These are phyloP conservation scores for Parazoanthus swiftii DNA, from an alignment of 92 coral and sea anemone genomes.

Conservation along the genomic window DNA sequence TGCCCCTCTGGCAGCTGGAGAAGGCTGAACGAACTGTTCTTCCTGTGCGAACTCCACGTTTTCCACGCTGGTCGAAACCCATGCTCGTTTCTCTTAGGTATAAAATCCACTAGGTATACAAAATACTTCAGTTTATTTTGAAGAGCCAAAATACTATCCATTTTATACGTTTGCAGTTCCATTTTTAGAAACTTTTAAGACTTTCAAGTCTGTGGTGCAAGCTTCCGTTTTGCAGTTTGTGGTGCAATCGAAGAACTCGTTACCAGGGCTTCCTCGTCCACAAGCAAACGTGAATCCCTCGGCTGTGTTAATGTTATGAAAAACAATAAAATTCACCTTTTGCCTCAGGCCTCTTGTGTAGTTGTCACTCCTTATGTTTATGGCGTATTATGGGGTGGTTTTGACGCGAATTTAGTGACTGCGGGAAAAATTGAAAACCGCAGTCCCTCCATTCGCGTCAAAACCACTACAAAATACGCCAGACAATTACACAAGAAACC, in stretches of 20 bases:
- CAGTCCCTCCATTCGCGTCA: too few relatives aligned
- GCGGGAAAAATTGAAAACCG: too few relatives aligned
- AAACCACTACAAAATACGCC: too few relatives aligned
- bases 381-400: too few relatives aligned
- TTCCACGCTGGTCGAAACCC: constrained; percentile 76
- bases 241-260: constrained; percentile 28
- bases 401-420: too few relatives aligned
- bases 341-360: too few relatives aligned
- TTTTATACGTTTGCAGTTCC: constrained; percentile 20
- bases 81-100: constrained; percentile 16
- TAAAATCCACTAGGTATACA: not conserved
- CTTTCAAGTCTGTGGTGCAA: constrained; percentile 21
- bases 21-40: constrained; percentile 62
- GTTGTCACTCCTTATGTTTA: too few relatives aligned
- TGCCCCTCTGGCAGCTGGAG: not conserved
- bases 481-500: too few relatives aligned
- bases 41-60: constrained; percentile 71
- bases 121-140: not conserved
- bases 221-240: not conserved
- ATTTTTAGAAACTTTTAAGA: constrained; percentile 32
- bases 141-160: not conserved
- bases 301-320: too few relatives aligned
- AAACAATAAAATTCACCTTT: too few relatives aligned
- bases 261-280: not conserved
- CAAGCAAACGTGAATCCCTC: too few relatives aligned